These are phyloP conservation scores for Diabrotica virgifera DNA, from an alignment of 1,140 invertebrate species.

Conservation along the genomic window DNA sequence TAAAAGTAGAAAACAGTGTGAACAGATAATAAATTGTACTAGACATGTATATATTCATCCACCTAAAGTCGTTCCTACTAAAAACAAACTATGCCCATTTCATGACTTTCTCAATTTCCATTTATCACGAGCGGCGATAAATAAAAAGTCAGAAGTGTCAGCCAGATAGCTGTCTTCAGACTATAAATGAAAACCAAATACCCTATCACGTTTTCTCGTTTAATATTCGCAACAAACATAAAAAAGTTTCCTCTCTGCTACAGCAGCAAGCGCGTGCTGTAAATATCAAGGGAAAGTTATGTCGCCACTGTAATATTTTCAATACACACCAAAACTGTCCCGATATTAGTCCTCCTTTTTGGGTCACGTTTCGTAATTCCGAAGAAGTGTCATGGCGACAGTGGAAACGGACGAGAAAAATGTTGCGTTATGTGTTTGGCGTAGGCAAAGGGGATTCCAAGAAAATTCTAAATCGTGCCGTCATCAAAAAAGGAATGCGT, in stretches of 20 bases:
- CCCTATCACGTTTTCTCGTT: conserved; percentile 1
- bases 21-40: too few relatives aligned
- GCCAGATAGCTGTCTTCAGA: neutral
- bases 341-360: neutral
- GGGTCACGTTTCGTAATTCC: conserved; percentile 1
- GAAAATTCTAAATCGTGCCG: neutral
- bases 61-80: too few relatives aligned
- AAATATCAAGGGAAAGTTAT: conserved; percentile 3
- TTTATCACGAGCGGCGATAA: neutral
- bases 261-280: conserved; percentile 1
- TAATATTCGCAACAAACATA: conserved; percentile 3
- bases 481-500: neutral
- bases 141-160: conserved; percentile 2
- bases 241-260: neutral
- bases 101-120: neutral
- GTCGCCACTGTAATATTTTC: conserved; percentile 2
- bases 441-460: neutral
- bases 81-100: too few relatives aligned
- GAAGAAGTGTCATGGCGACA: conserved; percentile 1
- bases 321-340: conserved; percentile 1
- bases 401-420: conserved; percentile 1
- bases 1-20: too few relatives aligned
- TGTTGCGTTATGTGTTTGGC: conserved; percentile 2
- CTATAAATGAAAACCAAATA: conserved; percentile 3
- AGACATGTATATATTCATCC: too few relatives aligned